phyloP scores from a whole-genome alignment of 1,140 invertebrate species.

The Cotesia glomerata region DNA sequence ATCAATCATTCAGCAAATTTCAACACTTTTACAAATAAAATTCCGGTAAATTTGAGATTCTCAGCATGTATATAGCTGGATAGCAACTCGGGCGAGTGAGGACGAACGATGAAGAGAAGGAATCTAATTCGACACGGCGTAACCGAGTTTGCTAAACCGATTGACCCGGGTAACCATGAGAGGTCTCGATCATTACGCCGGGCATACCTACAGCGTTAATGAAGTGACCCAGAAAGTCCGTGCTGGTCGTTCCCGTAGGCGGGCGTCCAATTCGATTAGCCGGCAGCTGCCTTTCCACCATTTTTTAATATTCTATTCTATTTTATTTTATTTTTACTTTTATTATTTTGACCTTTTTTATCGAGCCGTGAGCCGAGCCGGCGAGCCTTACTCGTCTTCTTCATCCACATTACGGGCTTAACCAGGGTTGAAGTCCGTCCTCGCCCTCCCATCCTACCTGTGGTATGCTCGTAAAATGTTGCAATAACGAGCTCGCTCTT shows the following conservation, averaged over 20 bases:
- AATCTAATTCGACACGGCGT: constrained; percentile 12
- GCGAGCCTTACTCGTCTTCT: background rate
- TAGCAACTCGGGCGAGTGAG: no score
- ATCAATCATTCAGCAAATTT: no score
- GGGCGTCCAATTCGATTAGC: constrained; percentile 25
- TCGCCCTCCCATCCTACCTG: background rate
- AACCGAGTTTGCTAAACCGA: constrained; percentile 37
- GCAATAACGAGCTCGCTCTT: constrained; percentile 8
- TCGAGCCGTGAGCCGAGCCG: no score
- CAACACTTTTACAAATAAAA: no score
- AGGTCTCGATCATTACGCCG: constrained; percentile 16
- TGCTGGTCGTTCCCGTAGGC: constrained; percentile 8
- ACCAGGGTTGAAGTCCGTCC: background rate
- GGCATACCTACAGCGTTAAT: constrained; percentile 30
- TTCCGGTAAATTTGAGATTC: no score
- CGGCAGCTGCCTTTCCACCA: background rate
- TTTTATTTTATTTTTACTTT: no score
- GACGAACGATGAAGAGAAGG: background rate
- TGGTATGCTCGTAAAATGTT: background rate
- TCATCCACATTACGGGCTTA: background rate
- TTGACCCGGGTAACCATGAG: constrained; percentile 26
- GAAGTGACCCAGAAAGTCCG: constrained; percentile 36
- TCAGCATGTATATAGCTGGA: background rate
- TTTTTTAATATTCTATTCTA: no score
- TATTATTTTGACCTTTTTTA: no score